These are phyloP conservation scores for Pseudotriccus pelzelni DNA, from an alignment of 2,797 vertebrate species.

Conservation along the genomic window DNA sequence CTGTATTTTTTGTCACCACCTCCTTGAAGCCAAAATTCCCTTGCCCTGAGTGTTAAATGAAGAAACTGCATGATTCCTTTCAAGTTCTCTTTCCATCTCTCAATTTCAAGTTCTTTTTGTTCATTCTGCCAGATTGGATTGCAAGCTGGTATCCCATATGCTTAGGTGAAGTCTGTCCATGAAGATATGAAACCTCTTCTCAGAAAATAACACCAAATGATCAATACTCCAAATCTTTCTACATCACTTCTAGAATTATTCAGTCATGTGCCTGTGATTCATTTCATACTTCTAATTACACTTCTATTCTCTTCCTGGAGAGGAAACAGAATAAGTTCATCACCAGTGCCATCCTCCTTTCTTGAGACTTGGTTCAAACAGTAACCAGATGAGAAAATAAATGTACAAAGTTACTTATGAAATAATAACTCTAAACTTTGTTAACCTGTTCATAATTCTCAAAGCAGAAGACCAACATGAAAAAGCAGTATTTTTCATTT, in stretches of 20 bases:
- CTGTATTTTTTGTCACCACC: not conserved
- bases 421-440: not conserved
- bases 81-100: not conserved
- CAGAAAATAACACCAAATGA: not conserved
- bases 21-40: constrained; percentile 15
- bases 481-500: not conserved
- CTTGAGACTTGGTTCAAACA: not conserved
- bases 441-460: not conserved
- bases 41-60: constrained; percentile 2
- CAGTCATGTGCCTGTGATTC: not conserved
- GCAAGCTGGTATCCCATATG: constrained; percentile 48
- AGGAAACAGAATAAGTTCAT: not conserved
- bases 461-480: not conserved
- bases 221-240: not conserved
- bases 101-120: not conserved
- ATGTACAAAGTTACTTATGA: not conserved
- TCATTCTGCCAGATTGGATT: constrained; percentile 25
- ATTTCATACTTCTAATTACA: not conserved
- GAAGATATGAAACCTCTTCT: not conserved
- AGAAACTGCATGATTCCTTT: not conserved
- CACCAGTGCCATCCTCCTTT: not conserved
- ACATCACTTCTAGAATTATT: not conserved
- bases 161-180: constrained; percentile 19
- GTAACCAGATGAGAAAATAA: not conserved
- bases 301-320: not conserved